Evolutionary conservation across 2,888 invertebrate genomes (phyloP).

Genomic region (Eupithecia subumbrata): DNA sequence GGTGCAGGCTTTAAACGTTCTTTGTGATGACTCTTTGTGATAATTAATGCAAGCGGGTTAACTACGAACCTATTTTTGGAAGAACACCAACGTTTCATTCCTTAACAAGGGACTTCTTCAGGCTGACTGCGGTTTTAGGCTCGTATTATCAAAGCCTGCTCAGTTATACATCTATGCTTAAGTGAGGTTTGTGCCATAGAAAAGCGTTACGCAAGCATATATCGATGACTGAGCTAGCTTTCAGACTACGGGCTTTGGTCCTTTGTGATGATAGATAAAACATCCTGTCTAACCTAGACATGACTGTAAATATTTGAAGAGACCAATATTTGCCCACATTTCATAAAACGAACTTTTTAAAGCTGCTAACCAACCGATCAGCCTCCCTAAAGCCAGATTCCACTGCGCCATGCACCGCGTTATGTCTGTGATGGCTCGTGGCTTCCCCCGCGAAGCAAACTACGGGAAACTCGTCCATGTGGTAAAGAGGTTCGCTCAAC

Average conservation of each 20-base stretch:
- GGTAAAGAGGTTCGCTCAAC: slow-evolving; percentile 82
- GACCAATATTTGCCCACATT: background rate
- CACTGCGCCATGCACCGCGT: slow-evolving; percentile 89
- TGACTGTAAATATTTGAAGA: background rate
- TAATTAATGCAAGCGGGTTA: background rate
- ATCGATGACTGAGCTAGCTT: too few relatives aligned
- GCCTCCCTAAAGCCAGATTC: slow-evolving; percentile 91
- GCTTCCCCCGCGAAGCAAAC: slow-evolving; percentile 88
- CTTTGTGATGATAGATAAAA: background rate
- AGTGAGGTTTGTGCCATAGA: too few relatives aligned
- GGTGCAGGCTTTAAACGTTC: too few relatives aligned
- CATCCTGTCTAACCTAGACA: background rate
- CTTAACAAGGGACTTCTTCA: background rate
- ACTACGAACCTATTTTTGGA: background rate
- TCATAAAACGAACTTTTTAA: slow-evolving; percentile 46
- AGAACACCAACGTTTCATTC: background rate
- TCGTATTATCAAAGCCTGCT: too few relatives aligned
- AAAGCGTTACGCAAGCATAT: too few relatives aligned
- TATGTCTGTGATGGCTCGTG: slow-evolving; percentile 85
- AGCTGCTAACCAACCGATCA: slow-evolving; percentile 77
- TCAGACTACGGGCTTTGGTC: too few relatives aligned
- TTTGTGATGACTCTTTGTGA: too few relatives aligned
- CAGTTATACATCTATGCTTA: too few relatives aligned
- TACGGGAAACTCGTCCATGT: slow-evolving; percentile 69
- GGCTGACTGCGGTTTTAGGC: background rate